Percentiles rank a stretch among this genome's conserved stretches.
These are phyloP conservation scores for Cyphomyrus plagiostoma DNA, from an alignment of 2,113 vertebrate genomes.

Conservation along the genomic window DNA sequence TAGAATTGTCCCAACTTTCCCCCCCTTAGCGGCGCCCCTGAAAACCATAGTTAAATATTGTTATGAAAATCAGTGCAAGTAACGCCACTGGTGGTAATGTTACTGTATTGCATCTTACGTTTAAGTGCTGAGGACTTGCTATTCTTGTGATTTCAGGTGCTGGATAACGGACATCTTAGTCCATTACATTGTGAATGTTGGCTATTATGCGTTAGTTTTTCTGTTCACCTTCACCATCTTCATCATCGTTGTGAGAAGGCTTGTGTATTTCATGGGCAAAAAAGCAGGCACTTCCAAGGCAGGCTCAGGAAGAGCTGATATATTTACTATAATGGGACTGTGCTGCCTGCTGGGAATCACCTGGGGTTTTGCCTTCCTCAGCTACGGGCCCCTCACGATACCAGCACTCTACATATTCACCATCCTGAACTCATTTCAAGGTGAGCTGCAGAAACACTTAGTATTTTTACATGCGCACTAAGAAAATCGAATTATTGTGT, in stretches of 20 bases:
- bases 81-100: constrained; percentile 35
- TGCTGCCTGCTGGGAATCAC: constrained; percentile 53
- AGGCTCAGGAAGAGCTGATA: background rate
- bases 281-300: accelerated
- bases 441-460: constrained; percentile 28
- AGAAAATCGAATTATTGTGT: no score
- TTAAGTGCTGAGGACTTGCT: background rate
- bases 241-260: constrained; percentile 44
- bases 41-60: background rate
- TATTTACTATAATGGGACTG: constrained; percentile 45
- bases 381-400: constrained; percentile 41
- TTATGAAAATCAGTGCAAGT: background rate
- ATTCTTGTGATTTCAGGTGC: constrained; percentile 44
- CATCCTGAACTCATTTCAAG: constrained; percentile 60
- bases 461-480: no score
- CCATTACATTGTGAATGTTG: constrained; percentile 55
- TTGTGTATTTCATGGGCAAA: constrained; percentile 27
- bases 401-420: constrained; percentile 55
- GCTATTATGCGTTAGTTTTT: constrained; percentile 55
- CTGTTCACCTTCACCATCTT: constrained; percentile 52
- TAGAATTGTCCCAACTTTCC: no score
- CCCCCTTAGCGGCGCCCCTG: no score
- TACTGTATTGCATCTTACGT: constrained; percentile 26
- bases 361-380: constrained; percentile 60
- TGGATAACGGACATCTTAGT: constrained; percentile 48